phyloP scores from a whole-genome alignment of 2,888 invertebrate genomes.

The Athalia circularis region DNA sequence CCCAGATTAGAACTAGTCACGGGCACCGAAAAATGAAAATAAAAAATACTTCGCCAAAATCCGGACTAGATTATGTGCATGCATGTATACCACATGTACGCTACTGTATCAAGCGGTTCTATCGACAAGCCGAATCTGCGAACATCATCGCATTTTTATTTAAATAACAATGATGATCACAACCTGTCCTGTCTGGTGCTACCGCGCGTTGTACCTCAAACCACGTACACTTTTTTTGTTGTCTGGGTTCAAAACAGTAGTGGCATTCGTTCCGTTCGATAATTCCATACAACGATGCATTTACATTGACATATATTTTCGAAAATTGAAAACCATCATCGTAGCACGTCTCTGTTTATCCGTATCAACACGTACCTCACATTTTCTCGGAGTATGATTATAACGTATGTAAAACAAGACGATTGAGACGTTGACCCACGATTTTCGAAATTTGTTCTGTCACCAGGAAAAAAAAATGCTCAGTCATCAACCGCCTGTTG shows the following conservation, averaged over 20 bases:
- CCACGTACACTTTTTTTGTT: not conserved
- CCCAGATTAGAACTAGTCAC: slow-evolving; percentile 38
- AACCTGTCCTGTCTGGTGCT: slow-evolving; percentile 21
- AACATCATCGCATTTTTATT: slow-evolving; percentile 33
- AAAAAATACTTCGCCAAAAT: not conserved
- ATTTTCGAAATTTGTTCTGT: slow-evolving; percentile 19
- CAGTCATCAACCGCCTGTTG: not conserved
- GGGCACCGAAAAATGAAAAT: not conserved
- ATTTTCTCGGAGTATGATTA: not conserved
- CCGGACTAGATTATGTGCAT: not conserved
- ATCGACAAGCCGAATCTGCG: slow-evolving; percentile 35
- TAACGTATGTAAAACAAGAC: not conserved
- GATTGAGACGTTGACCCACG: slow-evolving; percentile 31
- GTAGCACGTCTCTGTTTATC: not conserved
- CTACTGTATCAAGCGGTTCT: not conserved
- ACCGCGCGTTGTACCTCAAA: not conserved
- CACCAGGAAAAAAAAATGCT: slow-evolving; percentile 10
- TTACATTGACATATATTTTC: not conserved
- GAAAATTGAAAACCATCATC: not conserved
- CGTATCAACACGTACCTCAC: not conserved
- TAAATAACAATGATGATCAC: slow-evolving; percentile 3
- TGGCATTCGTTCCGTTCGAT: slow-evolving; percentile 12
- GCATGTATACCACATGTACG: not conserved
- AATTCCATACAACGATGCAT: not conserved
- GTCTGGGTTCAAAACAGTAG: too few relatives aligned